Evolutionary conservation across 2,888 invertebrate species (phyloP), one percentile per base, ranked within the genome.

Genomic region (Chalcosyrphus nemorum): DNA sequence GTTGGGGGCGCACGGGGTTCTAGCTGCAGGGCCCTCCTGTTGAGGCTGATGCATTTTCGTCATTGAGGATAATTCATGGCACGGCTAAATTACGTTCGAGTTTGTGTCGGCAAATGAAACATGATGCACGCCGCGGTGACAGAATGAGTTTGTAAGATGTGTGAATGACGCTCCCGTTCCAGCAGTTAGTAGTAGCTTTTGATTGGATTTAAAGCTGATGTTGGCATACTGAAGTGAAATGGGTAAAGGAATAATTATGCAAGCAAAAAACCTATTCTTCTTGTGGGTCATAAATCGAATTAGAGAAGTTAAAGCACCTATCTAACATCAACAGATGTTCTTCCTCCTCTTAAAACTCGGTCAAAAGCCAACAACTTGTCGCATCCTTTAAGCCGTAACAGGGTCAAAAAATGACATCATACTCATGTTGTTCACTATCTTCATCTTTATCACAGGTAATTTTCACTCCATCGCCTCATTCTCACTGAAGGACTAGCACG

Each of bases 11-110:
- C 19, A 13, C 7, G 32, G 32, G 47, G 47, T 81, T n/a, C n/a
- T 54, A 24, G 21, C 57, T 63, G 38, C 32, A 43, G 56, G 29
- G 45, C 32, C 27, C 35, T 45, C 57, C 38, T n/a, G 21, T 35
- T 74, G 65, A 65, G 70, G 74, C 65, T 84, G 84, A 68, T 80
- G 84, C 74, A 65, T 68, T 78, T 61, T 72, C 68, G 47, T 78
- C 78, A 72, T 78, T 82, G 72, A 56, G 70, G 74, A 74, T 80
- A 78, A 78, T 78, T 84, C 70, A 84, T 78, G 41, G 68, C 70
- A 45, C 74, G 45, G 63, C 61, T 52, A 68, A 74, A 80, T 80
- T 75, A 63, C 63, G 35, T 84, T 80, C 24, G 57, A 70, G 84
- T 38, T 70, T 70, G 72, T 84, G 72, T 68, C 38, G 68, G 38